phyloP scores from a whole-genome alignment of 1,140 invertebrate species.

The Hylaeus volcanicus region DNA sequence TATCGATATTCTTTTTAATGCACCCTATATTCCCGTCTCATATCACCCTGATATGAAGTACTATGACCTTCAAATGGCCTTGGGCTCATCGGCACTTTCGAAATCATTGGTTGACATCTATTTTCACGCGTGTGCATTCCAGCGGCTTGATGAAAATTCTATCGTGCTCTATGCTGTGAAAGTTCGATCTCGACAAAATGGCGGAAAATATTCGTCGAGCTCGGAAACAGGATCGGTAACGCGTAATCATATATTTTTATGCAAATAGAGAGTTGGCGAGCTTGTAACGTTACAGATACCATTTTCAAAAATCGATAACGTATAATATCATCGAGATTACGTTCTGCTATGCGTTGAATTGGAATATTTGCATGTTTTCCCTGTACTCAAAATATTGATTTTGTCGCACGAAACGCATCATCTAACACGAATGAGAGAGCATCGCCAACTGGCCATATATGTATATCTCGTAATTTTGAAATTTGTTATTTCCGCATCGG shows the following conservation, averaged over 20 bases:
- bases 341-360: neutral
- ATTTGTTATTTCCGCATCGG: neutral
- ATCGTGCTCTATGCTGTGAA: too few species aligned
- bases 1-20: too few species aligned
- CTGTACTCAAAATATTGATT: neutral
- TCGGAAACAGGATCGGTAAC: neutral
- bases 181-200: neutral
- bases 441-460: neutral
- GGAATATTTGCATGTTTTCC: slow-evolving; percentile 7
- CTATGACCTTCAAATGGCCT: too few species aligned
- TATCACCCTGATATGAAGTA: too few species aligned
- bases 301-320: neutral
- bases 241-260: neutral
- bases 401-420: too few species aligned
- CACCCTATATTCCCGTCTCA: too few species aligned
- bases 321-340: neutral
- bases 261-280: neutral
- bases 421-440: neutral
- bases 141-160: too few species aligned
- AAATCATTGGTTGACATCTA: too few species aligned
- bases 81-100: too few species aligned
- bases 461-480: neutral
- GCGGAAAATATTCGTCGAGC: neutral
- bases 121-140: too few species aligned
- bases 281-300: neutral